A percentile compares a stretch with the other conserved stretches of the same genome.
phyloP scores from a whole-genome alignment of 2,888 invertebrate species.

The Lampropteryx suffumata region DNA sequence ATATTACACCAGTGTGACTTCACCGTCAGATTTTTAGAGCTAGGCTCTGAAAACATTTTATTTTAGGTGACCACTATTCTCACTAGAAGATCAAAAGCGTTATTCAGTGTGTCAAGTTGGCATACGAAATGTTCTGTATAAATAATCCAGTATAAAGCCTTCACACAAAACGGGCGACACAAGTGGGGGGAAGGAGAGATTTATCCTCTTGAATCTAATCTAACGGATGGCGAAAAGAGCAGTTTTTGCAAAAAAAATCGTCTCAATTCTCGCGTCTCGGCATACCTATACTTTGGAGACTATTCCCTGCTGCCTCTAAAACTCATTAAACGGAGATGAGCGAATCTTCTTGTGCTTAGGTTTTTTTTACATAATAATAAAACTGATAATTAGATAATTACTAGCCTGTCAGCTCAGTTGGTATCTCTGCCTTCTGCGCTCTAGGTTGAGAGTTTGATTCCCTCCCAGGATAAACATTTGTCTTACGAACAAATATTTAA shows the following conservation, averaged over 20 bases:
- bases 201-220: slow-evolving; percentile 80
- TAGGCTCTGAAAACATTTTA: too few species aligned
- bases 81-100: slow-evolving; percentile 59
- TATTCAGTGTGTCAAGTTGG: slow-evolving; percentile 64
- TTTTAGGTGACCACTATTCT: slow-evolving; percentile 45
- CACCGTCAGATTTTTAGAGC: too few species aligned
- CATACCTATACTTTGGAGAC: slow-evolving; percentile 54
- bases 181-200: slow-evolving; percentile 69
- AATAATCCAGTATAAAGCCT: slow-evolving; percentile 75
- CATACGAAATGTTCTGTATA: slow-evolving; percentile 69
- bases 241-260: slow-evolving; percentile 66
- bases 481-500: too few species aligned
- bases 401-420: too few species aligned
- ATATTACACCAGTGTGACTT: too few species aligned
- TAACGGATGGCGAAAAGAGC: slow-evolving; percentile 76
- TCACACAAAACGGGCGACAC: slow-evolving; percentile 70
- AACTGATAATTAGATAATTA: too few species aligned
- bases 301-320: slow-evolving; percentile 56
- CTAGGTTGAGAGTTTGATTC: too few species aligned
- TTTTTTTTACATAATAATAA: neutral
- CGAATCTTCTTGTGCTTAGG: slow-evolving; percentile 42
- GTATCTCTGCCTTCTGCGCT: too few species aligned
- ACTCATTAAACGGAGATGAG: slow-evolving; percentile 57
- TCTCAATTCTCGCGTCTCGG: slow-evolving; percentile 58
- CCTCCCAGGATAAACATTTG: too few species aligned